Evolutionary conservation across 2,113 vertebrate species (phyloP).

Genomic region (Amblyornis subalaris): DNA sequence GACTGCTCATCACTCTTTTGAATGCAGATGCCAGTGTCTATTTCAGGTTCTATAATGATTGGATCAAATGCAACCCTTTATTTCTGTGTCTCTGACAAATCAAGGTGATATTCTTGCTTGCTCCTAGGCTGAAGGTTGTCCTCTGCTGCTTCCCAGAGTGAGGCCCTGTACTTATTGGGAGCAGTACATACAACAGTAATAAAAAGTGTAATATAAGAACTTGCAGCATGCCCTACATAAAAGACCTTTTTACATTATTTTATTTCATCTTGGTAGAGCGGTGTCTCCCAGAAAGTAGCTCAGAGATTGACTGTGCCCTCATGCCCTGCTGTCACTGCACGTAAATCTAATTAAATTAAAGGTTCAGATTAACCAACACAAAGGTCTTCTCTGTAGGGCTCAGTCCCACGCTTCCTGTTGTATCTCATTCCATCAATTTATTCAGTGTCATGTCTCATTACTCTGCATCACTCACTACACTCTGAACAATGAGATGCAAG

Average conservation of each 20-base stretch:
- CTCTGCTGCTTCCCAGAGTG: background rate
- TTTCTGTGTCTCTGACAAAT: background rate
- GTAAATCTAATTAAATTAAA: conserved; percentile 61
- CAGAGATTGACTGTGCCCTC: background rate
- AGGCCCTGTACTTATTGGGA: background rate
- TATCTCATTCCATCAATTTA: conserved; percentile 58
- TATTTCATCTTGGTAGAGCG: background rate
- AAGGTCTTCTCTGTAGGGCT: conserved; percentile 33
- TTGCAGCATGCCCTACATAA: background rate
- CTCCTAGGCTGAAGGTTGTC: background rate
- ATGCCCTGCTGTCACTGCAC: conserved; percentile 23
- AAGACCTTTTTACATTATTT: background rate
- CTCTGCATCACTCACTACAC: conserved; percentile 20
- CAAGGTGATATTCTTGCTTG: background rate
- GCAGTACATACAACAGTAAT: background rate
- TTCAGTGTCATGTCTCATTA: conserved; percentile 50
- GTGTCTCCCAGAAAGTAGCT: background rate
- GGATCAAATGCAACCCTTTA: background rate
- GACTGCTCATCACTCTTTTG: background rate
- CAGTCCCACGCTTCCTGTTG: conserved; percentile 27
- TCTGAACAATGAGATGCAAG: conserved; percentile 17
- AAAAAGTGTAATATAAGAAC: background rate
- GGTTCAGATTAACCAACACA: conserved; percentile 38
- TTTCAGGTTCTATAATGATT: background rate
- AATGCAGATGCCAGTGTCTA: background rate